Base-by-base conservation (phyloP, 2,888 invertebrate species). In the Eulithis prunata region DNA sequence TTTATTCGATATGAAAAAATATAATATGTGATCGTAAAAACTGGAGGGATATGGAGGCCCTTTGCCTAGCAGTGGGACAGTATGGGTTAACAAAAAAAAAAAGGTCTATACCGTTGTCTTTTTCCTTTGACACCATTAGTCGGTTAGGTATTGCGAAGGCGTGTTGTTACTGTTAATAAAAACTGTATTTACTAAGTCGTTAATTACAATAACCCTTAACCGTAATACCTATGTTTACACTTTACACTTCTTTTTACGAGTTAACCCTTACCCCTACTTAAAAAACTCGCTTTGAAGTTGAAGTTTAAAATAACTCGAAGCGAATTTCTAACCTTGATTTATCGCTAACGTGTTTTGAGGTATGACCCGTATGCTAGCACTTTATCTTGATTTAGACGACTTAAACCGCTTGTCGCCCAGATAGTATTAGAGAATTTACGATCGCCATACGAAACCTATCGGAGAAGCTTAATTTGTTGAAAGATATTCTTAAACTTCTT, bases 381-480 rank as follows among this genome's bases (percentile, higher is more conserved):
- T 91, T 86, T 86, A 89, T 91, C 91, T 89, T 91, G 90, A 91
- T 90, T 91, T 88, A 90, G 81, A 82, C 75, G 87, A 84, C 87
- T 76, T 84, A 82, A 82, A 82, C 82, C 80, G 81, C 80, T 84
- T 85, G 88, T 84, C 84, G 74, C 76, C 73, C 74, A 83, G 81
- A 81, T 80, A 83, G 78, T 84, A 81, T 84, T 85, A 82, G 80
- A 78, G 76, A 84, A 89, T 88, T 89, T 88, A 91, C 84, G 83
- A 80, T 82, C 79, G 75, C 83, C 83, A 82, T 82, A 79, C 81
- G 83, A 74, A 57, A 66, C 70, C 65, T 76, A 76, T 82, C 79
- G 64, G 65, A 57, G 66, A 62, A 66, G 65, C 73, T 73, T 69
- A 56, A 69, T 68, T 61, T 63, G 38, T 53, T 14, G 10, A 52